Conservation (phyloP, 2,113 vertebrate genomes). For the Hiodon tergisus region DNA sequence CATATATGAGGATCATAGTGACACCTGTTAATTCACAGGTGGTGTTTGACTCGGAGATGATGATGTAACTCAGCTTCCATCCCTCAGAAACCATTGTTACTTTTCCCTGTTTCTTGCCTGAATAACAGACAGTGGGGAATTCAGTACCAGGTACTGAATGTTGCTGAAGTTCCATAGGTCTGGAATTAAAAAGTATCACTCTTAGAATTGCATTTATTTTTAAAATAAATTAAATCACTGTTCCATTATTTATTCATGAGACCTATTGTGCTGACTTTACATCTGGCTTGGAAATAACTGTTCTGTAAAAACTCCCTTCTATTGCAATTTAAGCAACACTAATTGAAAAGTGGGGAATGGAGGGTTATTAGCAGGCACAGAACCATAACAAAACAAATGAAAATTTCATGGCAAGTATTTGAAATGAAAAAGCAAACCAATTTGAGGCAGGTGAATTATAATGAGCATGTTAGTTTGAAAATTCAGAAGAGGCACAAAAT, state of each 20-base stretch:
- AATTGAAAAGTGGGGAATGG: conserved; percentile 46
- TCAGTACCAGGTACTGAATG: too few relatives aligned
- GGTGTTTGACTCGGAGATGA: too few relatives aligned
- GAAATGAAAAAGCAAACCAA: conserved; percentile 48
- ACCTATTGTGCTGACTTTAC: conserved; percentile 44
- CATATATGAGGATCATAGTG: too few relatives aligned
- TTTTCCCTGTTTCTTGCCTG: too few relatives aligned
- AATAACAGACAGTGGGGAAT: too few relatives aligned
- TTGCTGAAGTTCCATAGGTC: background rate
- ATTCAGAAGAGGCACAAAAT: conserved; percentile 1
- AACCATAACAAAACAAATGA: conserved; percentile 37
- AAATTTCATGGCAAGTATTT: conserved; percentile 38
- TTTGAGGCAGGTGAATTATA: conserved; percentile 48
- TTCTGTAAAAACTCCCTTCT: conserved; percentile 35
- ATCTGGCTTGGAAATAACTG: conserved; percentile 29
- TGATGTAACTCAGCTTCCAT: too few relatives aligned
- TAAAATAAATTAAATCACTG: conserved; percentile 15
- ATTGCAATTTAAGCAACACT: conserved; percentile 40
- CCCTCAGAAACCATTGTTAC: too few relatives aligned
- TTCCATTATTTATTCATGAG: conserved; percentile 38
- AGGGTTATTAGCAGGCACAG: conserved; percentile 34
- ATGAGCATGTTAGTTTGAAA: conserved; percentile 47
- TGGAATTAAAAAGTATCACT: background rate
- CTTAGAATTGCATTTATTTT: conserved; percentile 11
- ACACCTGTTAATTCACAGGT: too few relatives aligned